Conservation (phyloP, 2,888 invertebrate species). For the Polydrusus pterygomalis region DNA sequence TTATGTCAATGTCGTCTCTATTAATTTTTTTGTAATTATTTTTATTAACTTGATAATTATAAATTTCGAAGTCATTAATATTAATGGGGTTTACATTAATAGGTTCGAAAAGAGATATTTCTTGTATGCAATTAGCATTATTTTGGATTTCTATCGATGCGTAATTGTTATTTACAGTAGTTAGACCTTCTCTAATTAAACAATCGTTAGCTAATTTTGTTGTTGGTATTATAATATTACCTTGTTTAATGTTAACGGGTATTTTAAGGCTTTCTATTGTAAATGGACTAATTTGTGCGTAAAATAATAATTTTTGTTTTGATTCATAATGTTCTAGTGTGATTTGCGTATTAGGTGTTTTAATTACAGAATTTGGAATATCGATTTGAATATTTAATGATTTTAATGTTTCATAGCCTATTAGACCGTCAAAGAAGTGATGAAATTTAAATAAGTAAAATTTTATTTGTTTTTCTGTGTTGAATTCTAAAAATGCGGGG, state of each 20-base stretch:
- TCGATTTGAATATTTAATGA: conserved; percentile 29
- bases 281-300: conserved; percentile 23
- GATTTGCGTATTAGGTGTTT: not conserved
- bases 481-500: conserved; percentile 19
- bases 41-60: not conserved
- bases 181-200: conserved; percentile 10
- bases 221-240: conserved; percentile 38
- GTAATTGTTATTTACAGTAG: conserved; percentile 13
- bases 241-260: conserved; percentile 30
- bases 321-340: conserved; percentile 19
- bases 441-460: conserved; percentile 18
- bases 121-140: not conserved
- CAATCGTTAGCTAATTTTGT: conserved; percentile 2
- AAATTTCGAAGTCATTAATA: conserved; percentile 19
- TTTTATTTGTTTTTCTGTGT: conserved; percentile 31
- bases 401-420: conserved; percentile 48
- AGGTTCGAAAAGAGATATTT: conserved; percentile 2
- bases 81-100: conserved; percentile 4
- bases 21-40: not conserved
- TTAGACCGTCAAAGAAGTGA: conserved; percentile 52
- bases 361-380: not conserved
- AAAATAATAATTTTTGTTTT: conserved; percentile 19
- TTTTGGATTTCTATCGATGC: conserved; percentile 15
- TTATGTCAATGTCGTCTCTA: not conserved
- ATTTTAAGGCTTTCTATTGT: conserved; percentile 21